Conservation (phyloP, 2,888 invertebrate genomes). For the Sarcophaga rosellei region DNA sequence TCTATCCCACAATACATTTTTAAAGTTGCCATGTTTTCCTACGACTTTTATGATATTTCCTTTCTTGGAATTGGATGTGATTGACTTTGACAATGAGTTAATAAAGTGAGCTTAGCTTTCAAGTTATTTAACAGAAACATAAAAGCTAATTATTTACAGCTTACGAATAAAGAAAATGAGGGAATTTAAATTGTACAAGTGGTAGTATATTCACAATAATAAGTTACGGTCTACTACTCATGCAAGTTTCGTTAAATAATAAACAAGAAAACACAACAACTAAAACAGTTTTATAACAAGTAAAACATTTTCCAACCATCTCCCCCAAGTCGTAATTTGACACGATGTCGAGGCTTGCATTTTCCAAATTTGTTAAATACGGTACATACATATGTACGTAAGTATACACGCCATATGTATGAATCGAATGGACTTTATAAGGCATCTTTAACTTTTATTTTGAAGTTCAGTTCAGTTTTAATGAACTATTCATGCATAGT, state of each 20-base stretch:
- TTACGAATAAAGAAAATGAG: too few relatives aligned
- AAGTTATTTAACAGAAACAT: neutral
- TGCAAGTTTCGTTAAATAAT: conserved; percentile 54
- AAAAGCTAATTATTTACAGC: neutral
- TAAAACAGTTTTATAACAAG: neutral
- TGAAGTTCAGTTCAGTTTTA: conserved; percentile 6
- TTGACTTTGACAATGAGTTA: conserved; percentile 24
- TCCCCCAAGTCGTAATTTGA: conserved; percentile 47
- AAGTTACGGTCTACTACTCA: conserved; percentile 63
- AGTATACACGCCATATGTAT: neutral
- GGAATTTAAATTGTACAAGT: neutral
- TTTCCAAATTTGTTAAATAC: conserved; percentile 11
- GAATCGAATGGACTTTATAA: neutral
- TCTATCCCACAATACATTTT: neutral
- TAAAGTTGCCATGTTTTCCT: neutral
- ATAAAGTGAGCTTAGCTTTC: neutral
- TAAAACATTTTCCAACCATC: neutral
- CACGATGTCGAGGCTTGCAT: conserved; percentile 13
- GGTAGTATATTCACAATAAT: conserved; percentile 3
- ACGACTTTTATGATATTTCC: neutral
- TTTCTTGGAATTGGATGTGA: conserved; percentile 6
- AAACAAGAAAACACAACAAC: neutral
- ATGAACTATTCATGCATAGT: conserved; percentile 33
- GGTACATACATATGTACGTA: neutral
- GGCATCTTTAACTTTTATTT: conserved; percentile 11